Evolutionary conservation across 2,888 invertebrate genomes (phyloP).

Genomic region (Perizoma flavofasciatum): DNA sequence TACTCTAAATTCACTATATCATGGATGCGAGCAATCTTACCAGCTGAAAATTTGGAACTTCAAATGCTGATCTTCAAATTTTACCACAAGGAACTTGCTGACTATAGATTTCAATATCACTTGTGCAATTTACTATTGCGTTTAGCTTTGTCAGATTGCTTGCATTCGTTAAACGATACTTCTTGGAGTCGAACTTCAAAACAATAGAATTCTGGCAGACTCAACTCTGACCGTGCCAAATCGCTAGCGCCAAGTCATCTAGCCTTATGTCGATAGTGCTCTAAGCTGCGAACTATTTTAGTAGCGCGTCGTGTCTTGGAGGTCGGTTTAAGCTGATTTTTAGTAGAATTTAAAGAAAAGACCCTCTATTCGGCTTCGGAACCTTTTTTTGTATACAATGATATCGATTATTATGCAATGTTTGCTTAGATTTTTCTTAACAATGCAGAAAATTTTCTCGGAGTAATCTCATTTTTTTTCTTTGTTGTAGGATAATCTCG

Average conservation of each 20-base stretch:
- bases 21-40: background rate
- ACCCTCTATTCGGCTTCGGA: too few relatives aligned
- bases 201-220: constrained; percentile 53
- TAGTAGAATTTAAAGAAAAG: background rate
- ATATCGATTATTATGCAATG: too few relatives aligned
- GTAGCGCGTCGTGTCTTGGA: constrained; percentile 19
- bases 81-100: too few relatives aligned
- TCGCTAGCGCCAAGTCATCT: constrained; percentile 50
- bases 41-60: background rate
- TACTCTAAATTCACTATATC: background rate
- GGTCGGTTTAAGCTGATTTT: constrained; percentile 14
- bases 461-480: too few relatives aligned
- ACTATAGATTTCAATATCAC: background rate
- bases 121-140: background rate
- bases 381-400: too few relatives aligned
- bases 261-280: constrained; percentile 39
- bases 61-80: background rate
- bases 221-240: constrained; percentile 43
- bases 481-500: too few relatives aligned
- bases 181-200: constrained; percentile 39
- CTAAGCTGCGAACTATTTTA: constrained; percentile 30
- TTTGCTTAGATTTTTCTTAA: too few relatives aligned
- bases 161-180: constrained; percentile 4
- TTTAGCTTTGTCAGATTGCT: background rate
- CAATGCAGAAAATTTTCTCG: too few relatives aligned